Percentiles rank a stretch among this genome's conserved stretches.
phyloP scores from a whole-genome alignment of 2,888 invertebrate species.

The Mantis religiosa region DNA sequence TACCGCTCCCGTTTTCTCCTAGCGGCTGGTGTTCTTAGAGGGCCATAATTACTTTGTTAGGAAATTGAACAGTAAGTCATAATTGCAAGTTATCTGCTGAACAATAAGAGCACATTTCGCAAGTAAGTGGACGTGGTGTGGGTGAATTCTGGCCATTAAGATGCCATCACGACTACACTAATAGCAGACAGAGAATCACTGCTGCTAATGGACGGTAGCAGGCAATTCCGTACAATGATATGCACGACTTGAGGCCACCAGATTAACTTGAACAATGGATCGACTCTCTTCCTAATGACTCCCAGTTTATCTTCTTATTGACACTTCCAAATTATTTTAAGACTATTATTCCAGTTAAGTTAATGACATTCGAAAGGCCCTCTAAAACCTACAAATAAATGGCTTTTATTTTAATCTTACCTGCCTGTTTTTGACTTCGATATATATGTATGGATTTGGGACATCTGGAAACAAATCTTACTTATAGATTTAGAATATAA shows the following conservation, averaged over 20 bases:
- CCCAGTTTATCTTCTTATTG: neutral
- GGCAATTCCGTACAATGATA: slow-evolving; percentile 27
- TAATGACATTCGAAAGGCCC: neutral
- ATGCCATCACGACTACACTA: slow-evolving; percentile 19
- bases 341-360: neutral
- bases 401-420: too few species aligned
- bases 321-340: neutral
- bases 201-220: slow-evolving; percentile 25
- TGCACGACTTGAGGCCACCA: slow-evolving; percentile 20
- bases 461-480: too few species aligned
- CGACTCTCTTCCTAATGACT: neutral
- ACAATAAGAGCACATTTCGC: neutral
- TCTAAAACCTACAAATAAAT: neutral
- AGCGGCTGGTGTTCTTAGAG: neutral
- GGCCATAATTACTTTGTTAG: neutral
- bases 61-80: neutral
- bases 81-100: neutral
- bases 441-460: too few species aligned
- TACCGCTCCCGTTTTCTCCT: too few species aligned
- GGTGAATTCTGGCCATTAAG: slow-evolving; percentile 3
- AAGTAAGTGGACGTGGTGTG: neutral
- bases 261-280: neutral
- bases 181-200: neutral
- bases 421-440: too few species aligned
- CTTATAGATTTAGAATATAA: too few species aligned